Conservation (phyloP, 1,140 invertebrate species). For the Halesus radiatus region DNA sequence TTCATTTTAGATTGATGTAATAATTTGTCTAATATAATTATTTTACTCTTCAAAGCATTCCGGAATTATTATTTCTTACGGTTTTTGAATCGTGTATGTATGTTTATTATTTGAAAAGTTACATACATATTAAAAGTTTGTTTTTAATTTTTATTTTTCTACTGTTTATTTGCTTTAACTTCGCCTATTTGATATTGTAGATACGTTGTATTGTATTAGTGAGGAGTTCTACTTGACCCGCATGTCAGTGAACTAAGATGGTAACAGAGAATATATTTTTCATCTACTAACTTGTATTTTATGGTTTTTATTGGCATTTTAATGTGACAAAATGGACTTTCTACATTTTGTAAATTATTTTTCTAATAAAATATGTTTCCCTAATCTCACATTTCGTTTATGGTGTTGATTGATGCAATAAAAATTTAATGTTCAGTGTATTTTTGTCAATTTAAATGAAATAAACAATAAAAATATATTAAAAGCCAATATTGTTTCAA, state of each 20-base stretch:
- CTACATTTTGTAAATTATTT: slow-evolving; percentile 18
- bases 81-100: too few species aligned
- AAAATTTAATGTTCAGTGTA: slow-evolving; percentile 19
- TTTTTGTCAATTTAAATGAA: slow-evolving; percentile 27
- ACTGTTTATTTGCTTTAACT: neutral
- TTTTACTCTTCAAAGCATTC: too few species aligned
- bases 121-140: neutral
- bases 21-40: too few species aligned
- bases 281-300: neutral
- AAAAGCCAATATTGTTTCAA: neutral
- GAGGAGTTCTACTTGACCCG: neutral
- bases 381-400: neutral
- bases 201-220: slow-evolving; percentile 4
- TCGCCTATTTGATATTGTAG: neutral
- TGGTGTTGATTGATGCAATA: slow-evolving; percentile 10
- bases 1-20: too few species aligned
- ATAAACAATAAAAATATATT: slow-evolving; percentile 23
- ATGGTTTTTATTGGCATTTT: slow-evolving; percentile 1
- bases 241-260: neutral
- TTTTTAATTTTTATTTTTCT: slow-evolving; percentile 1
- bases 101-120: neutral
- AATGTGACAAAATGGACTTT: slow-evolving; percentile 2
- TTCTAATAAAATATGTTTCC: slow-evolving; percentile 29
- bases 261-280: slow-evolving; percentile 27
- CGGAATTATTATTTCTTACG: too few species aligned